Evolutionary conservation across 2,888 invertebrate species (phyloP).

Genomic region (Craniophora ligustri): DNA sequence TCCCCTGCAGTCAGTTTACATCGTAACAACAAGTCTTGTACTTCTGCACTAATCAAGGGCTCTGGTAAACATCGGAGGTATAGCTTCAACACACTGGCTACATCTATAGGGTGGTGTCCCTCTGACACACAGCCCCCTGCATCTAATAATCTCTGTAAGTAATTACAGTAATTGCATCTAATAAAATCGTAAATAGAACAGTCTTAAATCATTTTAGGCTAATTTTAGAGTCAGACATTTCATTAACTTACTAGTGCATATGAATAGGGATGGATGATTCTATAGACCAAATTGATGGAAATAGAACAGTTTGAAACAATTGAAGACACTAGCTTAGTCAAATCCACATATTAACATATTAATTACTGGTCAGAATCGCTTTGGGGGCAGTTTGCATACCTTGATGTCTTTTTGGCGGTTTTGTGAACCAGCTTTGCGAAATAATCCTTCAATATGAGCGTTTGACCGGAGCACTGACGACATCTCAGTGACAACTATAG

Average conservation of each 20-base stretch:
- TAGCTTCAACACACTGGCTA: constrained; percentile 95
- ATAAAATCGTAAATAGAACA: too few species aligned
- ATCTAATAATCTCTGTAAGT: constrained; percentile 90
- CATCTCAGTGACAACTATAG: constrained; percentile 92
- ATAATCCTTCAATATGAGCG: constrained; percentile 94
- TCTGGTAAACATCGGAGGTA: constrained; percentile 96
- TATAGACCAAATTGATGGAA: too few species aligned
- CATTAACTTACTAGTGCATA: too few species aligned
- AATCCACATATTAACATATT: too few species aligned
- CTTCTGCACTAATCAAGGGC: constrained; percentile 92
- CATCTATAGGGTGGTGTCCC: constrained; percentile 94
- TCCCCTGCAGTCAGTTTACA: constrained; percentile 89
- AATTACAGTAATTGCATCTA: not conserved
- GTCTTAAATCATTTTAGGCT: too few species aligned
- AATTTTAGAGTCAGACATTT: too few species aligned
- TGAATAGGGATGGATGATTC: too few species aligned
- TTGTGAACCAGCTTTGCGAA: constrained; percentile 96
- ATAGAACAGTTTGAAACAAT: too few species aligned
- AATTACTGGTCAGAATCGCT: too few species aligned
- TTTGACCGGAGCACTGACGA: constrained; percentile 91
- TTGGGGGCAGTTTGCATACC: constrained; percentile 83
- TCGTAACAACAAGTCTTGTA: constrained; percentile 93
- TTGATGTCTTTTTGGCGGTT: constrained; percentile 94
- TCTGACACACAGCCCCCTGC: constrained; percentile 91
- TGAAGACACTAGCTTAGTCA: too few species aligned